Evolutionary conservation across 2,113 vertebrate species (phyloP).

Genomic region (Notiomystis cincta): DNA sequence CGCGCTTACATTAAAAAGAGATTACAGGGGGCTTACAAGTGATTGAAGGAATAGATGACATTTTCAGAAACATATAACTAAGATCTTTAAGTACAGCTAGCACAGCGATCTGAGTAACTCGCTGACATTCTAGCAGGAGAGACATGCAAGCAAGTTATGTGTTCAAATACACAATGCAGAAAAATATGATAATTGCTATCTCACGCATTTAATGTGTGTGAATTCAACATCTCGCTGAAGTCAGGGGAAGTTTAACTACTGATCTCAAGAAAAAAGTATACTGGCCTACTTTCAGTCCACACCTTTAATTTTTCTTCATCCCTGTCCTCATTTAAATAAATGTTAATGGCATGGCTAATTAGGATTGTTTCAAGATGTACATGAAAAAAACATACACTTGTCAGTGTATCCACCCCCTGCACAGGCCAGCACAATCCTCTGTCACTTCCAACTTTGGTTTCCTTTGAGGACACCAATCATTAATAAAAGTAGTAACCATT

Average conservation of each 20-base stretch:
- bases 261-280: background rate
- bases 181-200: constrained; percentile 10
- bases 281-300: background rate
- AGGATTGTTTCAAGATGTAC: background rate
- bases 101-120: constrained; percentile 27
- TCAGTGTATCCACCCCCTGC: background rate
- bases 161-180: background rate
- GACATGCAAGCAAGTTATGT: constrained; percentile 44
- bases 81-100: constrained; percentile 70
- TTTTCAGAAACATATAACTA: constrained; percentile 74
- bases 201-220: background rate
- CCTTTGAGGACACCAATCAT: constrained; percentile 26
- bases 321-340: constrained; percentile 14
- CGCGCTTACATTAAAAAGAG: constrained; percentile 77
- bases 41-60: constrained; percentile 77
- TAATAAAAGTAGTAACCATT: constrained; percentile 11
- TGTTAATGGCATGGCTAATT: constrained; percentile 27
- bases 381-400: background rate
- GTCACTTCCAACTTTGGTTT: background rate
- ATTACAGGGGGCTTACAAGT: constrained; percentile 78
- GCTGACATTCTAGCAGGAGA: constrained; percentile 32
- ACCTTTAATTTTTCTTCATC: background rate
- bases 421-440: background rate
- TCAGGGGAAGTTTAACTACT: background rate
- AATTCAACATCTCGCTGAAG: background rate